Conservation (phyloP, 2,888 invertebrate genomes). For the Tachystola acroxantha region DNA sequence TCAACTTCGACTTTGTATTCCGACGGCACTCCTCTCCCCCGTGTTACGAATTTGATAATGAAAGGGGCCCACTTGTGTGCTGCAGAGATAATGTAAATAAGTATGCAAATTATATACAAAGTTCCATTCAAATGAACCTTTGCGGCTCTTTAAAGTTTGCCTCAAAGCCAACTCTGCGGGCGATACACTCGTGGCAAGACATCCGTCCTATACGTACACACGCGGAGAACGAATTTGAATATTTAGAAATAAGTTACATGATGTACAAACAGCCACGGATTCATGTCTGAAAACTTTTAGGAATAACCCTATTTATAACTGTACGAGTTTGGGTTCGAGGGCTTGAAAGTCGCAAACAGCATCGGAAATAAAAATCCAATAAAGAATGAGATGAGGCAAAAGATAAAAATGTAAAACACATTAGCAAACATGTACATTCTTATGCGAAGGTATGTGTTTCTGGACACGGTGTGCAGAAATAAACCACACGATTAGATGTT, state of each 20-base stretch:
- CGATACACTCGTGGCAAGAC: slow-evolving; percentile 38
- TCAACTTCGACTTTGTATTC: slow-evolving; percentile 68
- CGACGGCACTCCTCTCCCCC: slow-evolving; percentile 43
- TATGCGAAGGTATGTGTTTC: too few species aligned
- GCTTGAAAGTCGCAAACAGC: slow-evolving; percentile 1
- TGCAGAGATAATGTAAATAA: slow-evolving; percentile 78
- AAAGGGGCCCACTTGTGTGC: slow-evolving; percentile 74
- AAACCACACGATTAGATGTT: too few species aligned
- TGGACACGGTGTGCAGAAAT: too few species aligned
- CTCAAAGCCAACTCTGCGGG: slow-evolving; percentile 47
- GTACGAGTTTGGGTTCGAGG: slow-evolving; percentile 25
- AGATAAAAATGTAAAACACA: neutral
- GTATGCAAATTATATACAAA: slow-evolving; percentile 74
- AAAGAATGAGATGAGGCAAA: too few species aligned
- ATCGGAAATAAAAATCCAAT: neutral
- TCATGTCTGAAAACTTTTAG: slow-evolving; percentile 46
- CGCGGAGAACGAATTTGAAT: slow-evolving; percentile 38
- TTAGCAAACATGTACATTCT: too few species aligned
- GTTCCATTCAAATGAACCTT: slow-evolving; percentile 74
- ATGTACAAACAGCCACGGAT: slow-evolving; percentile 51
- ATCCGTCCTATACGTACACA: slow-evolving; percentile 25
- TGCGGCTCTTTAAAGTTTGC: slow-evolving; percentile 68
- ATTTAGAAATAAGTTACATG: slow-evolving; percentile 52
- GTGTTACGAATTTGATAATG: slow-evolving; percentile 74
- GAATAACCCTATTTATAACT: slow-evolving; percentile 45